Percentiles rank a stretch among this genome's conserved stretches.
phyloP scores from a whole-genome alignment of 2,797 vertebrate genomes.

The Gouania willdenowi region DNA sequence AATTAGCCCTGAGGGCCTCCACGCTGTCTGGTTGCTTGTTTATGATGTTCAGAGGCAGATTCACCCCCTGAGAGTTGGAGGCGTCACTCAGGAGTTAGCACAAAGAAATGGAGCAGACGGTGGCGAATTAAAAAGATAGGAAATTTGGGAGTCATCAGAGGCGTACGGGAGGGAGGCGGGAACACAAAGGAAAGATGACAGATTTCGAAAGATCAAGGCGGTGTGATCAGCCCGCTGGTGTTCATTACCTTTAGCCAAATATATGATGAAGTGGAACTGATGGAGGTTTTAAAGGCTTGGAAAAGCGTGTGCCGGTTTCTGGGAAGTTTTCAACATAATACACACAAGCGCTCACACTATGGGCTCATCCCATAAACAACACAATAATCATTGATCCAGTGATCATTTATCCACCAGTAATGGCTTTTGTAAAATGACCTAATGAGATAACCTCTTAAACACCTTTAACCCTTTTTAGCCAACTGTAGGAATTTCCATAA shows the following conservation, averaged over 20 bases:
- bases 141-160: constrained; percentile 46
- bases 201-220: constrained; percentile 15
- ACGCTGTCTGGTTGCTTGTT: constrained; percentile 57
- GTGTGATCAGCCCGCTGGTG: constrained; percentile 3
- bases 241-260: background rate
- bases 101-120: constrained; percentile 26
- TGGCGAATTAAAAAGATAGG: constrained; percentile 31
- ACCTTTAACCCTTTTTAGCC: too few species aligned
- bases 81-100: constrained; percentile 20
- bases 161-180: background rate
- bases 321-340: too few species aligned
- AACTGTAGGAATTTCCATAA: too few species aligned
- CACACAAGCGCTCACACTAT: too few species aligned
- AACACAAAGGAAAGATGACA: background rate
- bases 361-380: too few species aligned
- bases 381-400: too few species aligned
- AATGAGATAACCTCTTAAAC: too few species aligned
- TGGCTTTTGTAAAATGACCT: too few species aligned
- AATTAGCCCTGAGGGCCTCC: constrained; percentile 55
- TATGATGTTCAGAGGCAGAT: constrained; percentile 25
- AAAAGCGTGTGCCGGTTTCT: too few species aligned
- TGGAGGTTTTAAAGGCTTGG: background rate
- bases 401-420: too few species aligned
- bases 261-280: background rate
- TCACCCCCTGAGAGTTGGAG: constrained; percentile 36